Base-by-base conservation (phyloP, 2,113 vertebrate species). In the Tonatia bakeri region DNA sequence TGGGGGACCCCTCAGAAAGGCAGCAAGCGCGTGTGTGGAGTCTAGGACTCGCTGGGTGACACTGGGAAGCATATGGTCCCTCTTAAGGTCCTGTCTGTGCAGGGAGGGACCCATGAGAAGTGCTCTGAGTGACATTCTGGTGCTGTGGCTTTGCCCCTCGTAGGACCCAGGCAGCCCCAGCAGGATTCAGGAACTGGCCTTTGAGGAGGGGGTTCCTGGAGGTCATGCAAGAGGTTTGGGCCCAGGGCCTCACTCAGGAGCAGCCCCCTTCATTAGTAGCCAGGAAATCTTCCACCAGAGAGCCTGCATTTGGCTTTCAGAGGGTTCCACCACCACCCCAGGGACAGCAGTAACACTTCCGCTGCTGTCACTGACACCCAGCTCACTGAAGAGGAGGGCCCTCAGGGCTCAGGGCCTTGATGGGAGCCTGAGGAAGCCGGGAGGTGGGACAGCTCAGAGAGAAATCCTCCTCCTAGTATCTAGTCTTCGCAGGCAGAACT, bases 111-210 rank as follows among this genome's bases (percentile, higher is more conserved):
- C 3, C 17, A 54, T 0, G 3, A n/a, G 12, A 38, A 50, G 5
- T 15, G 45, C 22, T 70, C 65, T 16, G 52, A 50, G 75, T 59
- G 33, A 67, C 20, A 52, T 38, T 33, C 9, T 7, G 4, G 31
- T 0, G 0, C 73, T 52, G 59, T 36, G 65, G 65, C 52, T 72
- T 19, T 40, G 2, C 40, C 15, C 2, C n/a, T 64, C 5, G n/a
- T 64, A 1, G 6, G 14, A 59, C 3, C 13, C 9, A 43, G 65
- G 3, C 1, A 31, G 52, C 16, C 20, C 38, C 61, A 3, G 10
- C 19, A 7, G 14, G 69, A 38, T 22, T 83, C 81, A 31, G 31
- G 24, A 47, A 54, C 43, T 87, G 81, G 50, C 1, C 0, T 59
- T 1, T 33, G 7, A 15, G 65, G 81, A 36, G 31, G 31, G 31